Base-by-base conservation (phyloP, 2,888 invertebrate species). In the Orthonychiurus folsomi region DNA sequence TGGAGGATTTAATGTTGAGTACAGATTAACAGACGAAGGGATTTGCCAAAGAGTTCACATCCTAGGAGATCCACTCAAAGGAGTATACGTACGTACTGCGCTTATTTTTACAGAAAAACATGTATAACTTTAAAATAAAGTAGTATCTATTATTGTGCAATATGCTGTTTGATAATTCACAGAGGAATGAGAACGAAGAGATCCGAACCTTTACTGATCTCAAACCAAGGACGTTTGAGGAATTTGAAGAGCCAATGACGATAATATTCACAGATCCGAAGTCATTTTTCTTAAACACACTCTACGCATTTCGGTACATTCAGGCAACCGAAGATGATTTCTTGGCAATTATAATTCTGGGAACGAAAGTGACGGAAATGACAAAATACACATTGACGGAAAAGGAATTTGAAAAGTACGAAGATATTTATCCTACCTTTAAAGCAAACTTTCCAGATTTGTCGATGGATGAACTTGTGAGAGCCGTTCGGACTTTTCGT, bases 21-120 rank as follows among this genome's bases (percentile, higher is more conserved):
- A 56, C 20, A 27, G 56, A 27, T 28, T 26, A 20, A 27, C n/a
- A 3, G 12, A 28, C 3, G 56, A 56, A 26, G 56, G 27, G 5
- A 21, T 56, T 56, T 56, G 27, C 28, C 9, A 28, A 56, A 12
- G 27, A 21, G 27, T 56, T 28, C 56, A 56, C 20, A 18, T 56
- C 27, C 5, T n/a, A 28, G 56, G 56, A 28, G 56, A 56, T 28
- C 56, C 56, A 3, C 15, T 56, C 20, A 56, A 56, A 20, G 56
- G 56, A 18, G n/a, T 28, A 12, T 56, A 26, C 20, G 56, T 28
- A 26, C 5, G 56, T n/a, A 3, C n/a, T 47, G 12, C n/a, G 48
- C 12, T 47, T 47, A 47, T 47, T 47, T 47, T n/a, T 47, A 47
- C 48, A 12, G 48, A 47, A 12, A 47, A 47, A 47, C 48, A 47